Conservation (phyloP, 2,888 invertebrate genomes). For the Tachina fera region DNA sequence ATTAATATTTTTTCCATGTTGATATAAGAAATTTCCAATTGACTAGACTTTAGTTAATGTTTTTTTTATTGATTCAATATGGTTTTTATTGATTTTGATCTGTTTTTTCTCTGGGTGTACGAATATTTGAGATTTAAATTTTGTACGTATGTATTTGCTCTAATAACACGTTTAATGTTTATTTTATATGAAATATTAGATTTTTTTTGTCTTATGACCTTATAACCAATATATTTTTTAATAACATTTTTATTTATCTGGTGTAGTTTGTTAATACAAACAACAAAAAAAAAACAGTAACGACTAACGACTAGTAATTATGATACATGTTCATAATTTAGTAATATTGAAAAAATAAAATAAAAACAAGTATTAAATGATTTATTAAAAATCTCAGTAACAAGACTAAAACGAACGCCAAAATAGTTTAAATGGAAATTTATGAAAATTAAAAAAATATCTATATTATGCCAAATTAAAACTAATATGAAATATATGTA, state of each 20-base stretch:
- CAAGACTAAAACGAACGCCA: conserved; percentile 4
- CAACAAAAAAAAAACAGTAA: conserved; percentile 17
- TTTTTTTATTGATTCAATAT: no score
- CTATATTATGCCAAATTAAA: no score
- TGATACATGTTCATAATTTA: conserved; percentile 51
- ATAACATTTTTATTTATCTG: conserved; percentile 29
- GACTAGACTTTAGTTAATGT: no score
- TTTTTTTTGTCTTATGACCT: conserved; percentile 58
- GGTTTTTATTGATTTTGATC: no score
- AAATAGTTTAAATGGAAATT: not conserved
- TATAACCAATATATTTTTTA: conserved; percentile 68
- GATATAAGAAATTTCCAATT: no score
- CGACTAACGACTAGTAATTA: conserved; percentile 44
- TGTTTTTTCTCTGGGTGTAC: no score
- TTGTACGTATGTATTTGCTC: conserved; percentile 13
- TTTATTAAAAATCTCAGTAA: conserved; percentile 49
- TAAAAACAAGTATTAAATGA: conserved; percentile 26
- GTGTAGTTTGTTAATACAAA: not conserved
- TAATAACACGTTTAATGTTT: conserved; percentile 42
- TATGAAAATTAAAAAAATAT: not conserved
- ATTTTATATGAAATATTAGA: not conserved
- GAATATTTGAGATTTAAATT: conserved; percentile 39
- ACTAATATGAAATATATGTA: no score
- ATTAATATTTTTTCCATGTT: no score
- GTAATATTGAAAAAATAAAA: conserved; percentile 18